Percentiles rank a stretch among this genome's conserved stretches.
phyloP scores from a whole-genome alignment of 2,888 invertebrate genomes.

The Nephrotoma guestfalica region DNA sequence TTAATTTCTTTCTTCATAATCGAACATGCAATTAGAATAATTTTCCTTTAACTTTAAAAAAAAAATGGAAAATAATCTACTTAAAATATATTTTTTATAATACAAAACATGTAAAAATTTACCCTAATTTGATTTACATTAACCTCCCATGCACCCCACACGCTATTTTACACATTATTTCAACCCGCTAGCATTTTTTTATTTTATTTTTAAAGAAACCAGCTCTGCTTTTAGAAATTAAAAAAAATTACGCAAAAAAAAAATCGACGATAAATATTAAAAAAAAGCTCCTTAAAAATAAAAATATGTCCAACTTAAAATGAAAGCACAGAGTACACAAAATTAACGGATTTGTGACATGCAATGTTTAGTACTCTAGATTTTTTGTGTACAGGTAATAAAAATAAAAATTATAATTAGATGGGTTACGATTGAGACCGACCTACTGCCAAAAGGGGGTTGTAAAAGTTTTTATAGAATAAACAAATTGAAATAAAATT shows the following conservation, averaged over 20 bases:
- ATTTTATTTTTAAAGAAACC: not conserved
- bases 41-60: not conserved
- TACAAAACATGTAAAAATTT: not conserved
- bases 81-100: not conserved
- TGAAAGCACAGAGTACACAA: not conserved
- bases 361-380: not conserved
- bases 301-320: not conserved
- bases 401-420: not conserved
- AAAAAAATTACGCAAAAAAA: not conserved
- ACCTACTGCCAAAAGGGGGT: not conserved
- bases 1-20: not conserved
- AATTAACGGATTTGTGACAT: constrained; percentile 1
- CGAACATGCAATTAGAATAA: not conserved
- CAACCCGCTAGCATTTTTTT: not conserved
- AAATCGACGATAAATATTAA: not conserved
- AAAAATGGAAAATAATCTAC: not conserved
- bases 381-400: not conserved
- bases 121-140: not conserved
- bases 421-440: not conserved
- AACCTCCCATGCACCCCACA: not conserved
- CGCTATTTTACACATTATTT: not conserved
- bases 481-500: not conserved
- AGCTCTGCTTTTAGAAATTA: not conserved
- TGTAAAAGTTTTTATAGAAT: not conserved
- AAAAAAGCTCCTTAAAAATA: not conserved